Conservation (phyloP, 2,888 invertebrate genomes). For the Tipula lateralis region DNA sequence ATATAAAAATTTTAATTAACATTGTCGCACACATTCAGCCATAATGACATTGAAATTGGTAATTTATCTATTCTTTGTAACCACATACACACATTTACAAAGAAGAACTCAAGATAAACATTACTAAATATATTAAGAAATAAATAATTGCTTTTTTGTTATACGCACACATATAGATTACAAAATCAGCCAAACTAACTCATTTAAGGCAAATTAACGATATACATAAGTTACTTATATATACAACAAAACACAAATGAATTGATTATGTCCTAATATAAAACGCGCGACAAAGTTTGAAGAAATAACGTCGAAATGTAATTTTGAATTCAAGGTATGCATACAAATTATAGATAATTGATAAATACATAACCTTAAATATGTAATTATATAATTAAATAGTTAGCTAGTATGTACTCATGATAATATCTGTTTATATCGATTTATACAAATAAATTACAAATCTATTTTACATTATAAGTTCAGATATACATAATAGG, state of each 20-base stretch:
- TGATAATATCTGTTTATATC: not conserved
- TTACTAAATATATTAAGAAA: not conserved
- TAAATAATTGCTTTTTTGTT: not conserved
- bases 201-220: not conserved
- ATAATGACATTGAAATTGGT: not conserved
- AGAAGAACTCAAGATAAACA: not conserved
- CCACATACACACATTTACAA: not conserved
- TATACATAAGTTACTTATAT: too few relatives aligned
- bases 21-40: not conserved
- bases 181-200: not conserved
- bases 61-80: not conserved
- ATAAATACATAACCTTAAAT: not conserved
- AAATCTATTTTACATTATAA: not conserved
- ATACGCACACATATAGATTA: not conserved
- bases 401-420: not conserved
- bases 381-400: not conserved
- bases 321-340: not conserved
- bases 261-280: not conserved
- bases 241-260: not conserved
- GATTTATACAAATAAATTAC: not conserved
- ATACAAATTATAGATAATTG: not conserved
- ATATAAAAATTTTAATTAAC: too few relatives aligned
- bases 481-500: too few relatives aligned
- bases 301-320: not conserved
- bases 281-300: not conserved